These are phyloP conservation scores for Drosophila neotestacea DNA, from an alignment of 2,888 invertebrate species.

Conservation along the genomic window DNA sequence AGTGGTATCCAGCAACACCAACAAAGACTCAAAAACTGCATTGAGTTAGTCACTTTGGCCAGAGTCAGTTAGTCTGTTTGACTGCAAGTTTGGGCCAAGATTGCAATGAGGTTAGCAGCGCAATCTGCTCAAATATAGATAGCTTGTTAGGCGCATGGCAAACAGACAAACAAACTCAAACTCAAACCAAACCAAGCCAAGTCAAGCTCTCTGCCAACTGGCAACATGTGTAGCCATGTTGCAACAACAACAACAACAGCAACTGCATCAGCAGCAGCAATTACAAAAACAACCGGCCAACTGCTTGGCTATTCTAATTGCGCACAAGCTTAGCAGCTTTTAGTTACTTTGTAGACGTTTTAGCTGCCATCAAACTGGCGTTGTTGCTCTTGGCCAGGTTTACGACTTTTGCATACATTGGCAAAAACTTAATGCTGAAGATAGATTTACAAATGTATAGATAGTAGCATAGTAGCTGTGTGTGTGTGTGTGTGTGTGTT, in stretches of 20 bases:
- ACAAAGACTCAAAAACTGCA: constrained; percentile 44
- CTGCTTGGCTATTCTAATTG: constrained; percentile 72
- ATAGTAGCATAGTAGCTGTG: constrained; percentile 13
- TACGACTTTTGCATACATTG: constrained; percentile 54
- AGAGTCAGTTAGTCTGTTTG: constrained; percentile 53
- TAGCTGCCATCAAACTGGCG: constrained; percentile 73
- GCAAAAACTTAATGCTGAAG: constrained; percentile 1
- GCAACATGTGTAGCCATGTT: constrained; percentile 75
- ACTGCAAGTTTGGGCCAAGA: constrained; percentile 54
- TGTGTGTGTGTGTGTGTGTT: not conserved
- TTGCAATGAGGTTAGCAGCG: constrained; percentile 80
- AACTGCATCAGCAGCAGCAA: constrained; percentile 24
- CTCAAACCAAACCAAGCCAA: constrained; percentile 25
- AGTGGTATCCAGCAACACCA: constrained; percentile 69
- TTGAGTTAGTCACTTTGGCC: constrained; percentile 60
- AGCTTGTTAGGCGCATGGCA: constrained; percentile 74
- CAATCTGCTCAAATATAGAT: constrained; percentile 82
- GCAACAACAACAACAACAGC: constrained; percentile 56
- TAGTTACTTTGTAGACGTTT: constrained; percentile 77
- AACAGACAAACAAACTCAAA: constrained; percentile 40
- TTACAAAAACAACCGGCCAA: constrained; percentile 38
- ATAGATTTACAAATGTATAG: constrained; percentile 25
- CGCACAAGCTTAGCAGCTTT: constrained; percentile 81
- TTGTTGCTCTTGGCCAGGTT: constrained; percentile 57
- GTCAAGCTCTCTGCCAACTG: constrained; percentile 41